Evolutionary conservation across 2,888 invertebrate species (phyloP).

Genomic region (Nebria brevicollis): DNA sequence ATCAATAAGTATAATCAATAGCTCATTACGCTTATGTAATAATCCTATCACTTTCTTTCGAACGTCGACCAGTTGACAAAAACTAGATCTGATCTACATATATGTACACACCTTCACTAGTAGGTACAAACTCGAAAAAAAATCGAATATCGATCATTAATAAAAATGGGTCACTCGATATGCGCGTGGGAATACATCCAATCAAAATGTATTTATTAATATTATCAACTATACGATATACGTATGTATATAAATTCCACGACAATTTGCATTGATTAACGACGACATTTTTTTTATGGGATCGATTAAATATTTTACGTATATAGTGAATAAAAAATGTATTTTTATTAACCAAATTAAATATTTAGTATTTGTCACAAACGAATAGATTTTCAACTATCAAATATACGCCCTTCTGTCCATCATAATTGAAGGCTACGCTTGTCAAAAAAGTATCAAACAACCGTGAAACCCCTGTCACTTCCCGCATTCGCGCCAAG

Average conservation of each 20-base stretch:
- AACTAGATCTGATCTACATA: constrained; percentile 10
- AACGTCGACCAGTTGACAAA: constrained; percentile 7
- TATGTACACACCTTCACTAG: neutral
- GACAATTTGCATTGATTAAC: neutral
- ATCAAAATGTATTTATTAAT: neutral
- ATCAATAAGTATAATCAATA: constrained; percentile 14
- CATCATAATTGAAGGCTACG: neutral
- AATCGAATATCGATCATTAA: neutral
- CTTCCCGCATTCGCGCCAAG: constrained; percentile 4
- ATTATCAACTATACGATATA: neutral
- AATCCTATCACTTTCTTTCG: constrained; percentile 41
- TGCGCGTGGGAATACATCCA: constrained; percentile 6
- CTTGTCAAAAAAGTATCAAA: neutral
- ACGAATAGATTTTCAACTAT: neutral
- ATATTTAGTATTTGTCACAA: too few relatives aligned
- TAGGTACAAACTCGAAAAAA: neutral
- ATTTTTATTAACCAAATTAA: too few relatives aligned
- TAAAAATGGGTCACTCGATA: constrained; percentile 8
- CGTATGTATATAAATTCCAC: neutral
- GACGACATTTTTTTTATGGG: too few relatives aligned
- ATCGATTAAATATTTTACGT: too few relatives aligned
- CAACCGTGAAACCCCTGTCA: neutral
- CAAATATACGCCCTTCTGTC: neutral
- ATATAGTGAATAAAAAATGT: too few relatives aligned
- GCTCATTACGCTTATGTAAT: constrained; percentile 39